These are phyloP conservation scores for Lamellibrachia columna DNA, from an alignment of 2,888 invertebrate genomes.

Conservation along the genomic window DNA sequence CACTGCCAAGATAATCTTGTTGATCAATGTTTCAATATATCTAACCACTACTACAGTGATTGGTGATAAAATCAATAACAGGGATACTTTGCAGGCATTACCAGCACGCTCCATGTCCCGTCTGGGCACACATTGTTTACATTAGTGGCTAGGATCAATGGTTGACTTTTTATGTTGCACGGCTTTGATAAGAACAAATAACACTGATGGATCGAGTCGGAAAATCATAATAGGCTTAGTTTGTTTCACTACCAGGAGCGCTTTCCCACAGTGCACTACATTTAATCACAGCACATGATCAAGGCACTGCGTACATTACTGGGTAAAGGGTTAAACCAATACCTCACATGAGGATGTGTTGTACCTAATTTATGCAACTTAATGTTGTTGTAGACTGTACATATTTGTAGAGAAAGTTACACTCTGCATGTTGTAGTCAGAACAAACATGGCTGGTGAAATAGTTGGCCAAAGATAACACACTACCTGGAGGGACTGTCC, in stretches of 20 bases:
- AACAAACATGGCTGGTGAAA: not conserved
- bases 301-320: not conserved
- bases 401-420: not conserved
- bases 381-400: not conserved
- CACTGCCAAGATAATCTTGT: not conserved
- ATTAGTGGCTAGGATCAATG: not conserved
- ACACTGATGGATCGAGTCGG: not conserved
- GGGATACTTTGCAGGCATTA: slow-evolving; percentile 5
- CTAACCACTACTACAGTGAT: not conserved
- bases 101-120: not conserved
- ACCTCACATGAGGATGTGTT: not conserved
- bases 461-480: not conserved
- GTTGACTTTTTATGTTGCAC: not conserved
- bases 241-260: not conserved
- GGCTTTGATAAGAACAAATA: not conserved
- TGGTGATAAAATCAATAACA: slow-evolving; percentile 3
- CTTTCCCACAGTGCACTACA: not conserved
- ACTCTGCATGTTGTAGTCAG: not conserved
- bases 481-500: not conserved
- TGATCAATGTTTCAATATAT: slow-evolving; percentile 6
- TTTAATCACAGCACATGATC: not conserved
- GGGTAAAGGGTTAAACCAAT: not conserved
- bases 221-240: not conserved
- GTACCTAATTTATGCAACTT: slow-evolving; percentile 10
- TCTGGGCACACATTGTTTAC: not conserved